phyloP scores from a whole-genome alignment of 2,797 vertebrate species.

The Antrozous pallidus region DNA sequence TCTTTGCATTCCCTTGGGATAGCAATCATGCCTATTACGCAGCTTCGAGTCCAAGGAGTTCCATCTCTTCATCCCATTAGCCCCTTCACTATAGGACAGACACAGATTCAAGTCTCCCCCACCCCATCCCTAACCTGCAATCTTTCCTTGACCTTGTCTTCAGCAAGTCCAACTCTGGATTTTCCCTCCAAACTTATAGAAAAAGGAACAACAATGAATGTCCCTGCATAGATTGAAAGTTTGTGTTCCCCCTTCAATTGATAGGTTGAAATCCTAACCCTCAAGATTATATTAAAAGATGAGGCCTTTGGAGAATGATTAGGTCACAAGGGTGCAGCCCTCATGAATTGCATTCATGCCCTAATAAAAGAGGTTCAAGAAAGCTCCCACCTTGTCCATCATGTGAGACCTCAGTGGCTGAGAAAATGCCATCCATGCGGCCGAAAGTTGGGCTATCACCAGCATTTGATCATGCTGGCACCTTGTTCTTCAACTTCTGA shows the following conservation, averaged over 20 bases:
- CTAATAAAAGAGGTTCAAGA: background rate
- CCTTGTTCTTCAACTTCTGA: background rate
- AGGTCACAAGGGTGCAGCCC: background rate
- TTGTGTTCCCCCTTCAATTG: background rate
- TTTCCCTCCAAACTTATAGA: background rate
- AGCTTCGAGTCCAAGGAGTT: background rate
- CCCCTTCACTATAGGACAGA: background rate
- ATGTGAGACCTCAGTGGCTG: background rate
- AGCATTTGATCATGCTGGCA: background rate
- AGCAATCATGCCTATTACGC: background rate
- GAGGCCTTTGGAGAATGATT: background rate
- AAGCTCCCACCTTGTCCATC: accelerated
- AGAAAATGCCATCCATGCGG: background rate
- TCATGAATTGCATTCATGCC: background rate
- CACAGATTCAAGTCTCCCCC: background rate
- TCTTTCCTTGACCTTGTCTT: background rate
- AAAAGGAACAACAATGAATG: background rate
- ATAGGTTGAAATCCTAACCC: background rate
- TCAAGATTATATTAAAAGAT: background rate
- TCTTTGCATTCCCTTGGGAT: background rate
- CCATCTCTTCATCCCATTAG: accelerated
- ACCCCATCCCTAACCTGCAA: background rate
- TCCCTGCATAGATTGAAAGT: background rate
- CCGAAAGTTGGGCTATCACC: background rate
- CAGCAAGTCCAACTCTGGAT: background rate